Evolutionary conservation across 2,888 invertebrate genomes (phyloP), one percentile per base, ranked within the genome.

Genomic region (Agriopis aurantiaria): DNA sequence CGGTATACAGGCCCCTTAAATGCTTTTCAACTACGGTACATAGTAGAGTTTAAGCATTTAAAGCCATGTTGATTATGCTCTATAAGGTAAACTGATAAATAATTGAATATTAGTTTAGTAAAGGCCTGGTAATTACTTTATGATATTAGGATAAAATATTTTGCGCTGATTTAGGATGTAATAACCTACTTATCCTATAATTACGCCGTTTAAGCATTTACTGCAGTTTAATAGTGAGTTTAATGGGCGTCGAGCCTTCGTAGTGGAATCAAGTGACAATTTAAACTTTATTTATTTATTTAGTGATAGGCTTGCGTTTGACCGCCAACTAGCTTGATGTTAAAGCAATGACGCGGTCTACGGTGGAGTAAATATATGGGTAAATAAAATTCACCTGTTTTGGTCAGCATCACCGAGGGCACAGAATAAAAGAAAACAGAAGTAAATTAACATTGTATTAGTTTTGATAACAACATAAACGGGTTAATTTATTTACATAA

Each of bases 131-230:
- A 46, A 65, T 66, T 60, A 56, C n/a, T 56, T 62, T 57, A 57
- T 57, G 51, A 62, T 68, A 46, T 56, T 56, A 11, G 48, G 33
- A 14, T 56, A 61, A 59, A 64, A 69, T 53, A 64, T 17, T 12
- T 49, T 17, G 48, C 48, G 56, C 60, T 62, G 57, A 56, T 69
- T 65, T 52, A 52, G 69, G 69, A 57, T 51, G 57, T n/a, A 64
- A 55, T 64, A 56, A 60, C 60, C 55, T 14, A 53, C 14, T 48
- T 60, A 56, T 48, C 8, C 14, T 8, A 17, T 17, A 23, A 68
- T 57, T 57, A 65, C 56, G 52, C 69, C 69, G 10, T 58, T 53
- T 46, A 9, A 49, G 55, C n/a, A 41, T 63, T 63, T 55, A 64
- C 33, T 59, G 59, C 61, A 51, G 57, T 41, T 68, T 52, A 51